Conservation (phyloP, 2,797 vertebrate genomes). For the Garrulus glandarius region DNA sequence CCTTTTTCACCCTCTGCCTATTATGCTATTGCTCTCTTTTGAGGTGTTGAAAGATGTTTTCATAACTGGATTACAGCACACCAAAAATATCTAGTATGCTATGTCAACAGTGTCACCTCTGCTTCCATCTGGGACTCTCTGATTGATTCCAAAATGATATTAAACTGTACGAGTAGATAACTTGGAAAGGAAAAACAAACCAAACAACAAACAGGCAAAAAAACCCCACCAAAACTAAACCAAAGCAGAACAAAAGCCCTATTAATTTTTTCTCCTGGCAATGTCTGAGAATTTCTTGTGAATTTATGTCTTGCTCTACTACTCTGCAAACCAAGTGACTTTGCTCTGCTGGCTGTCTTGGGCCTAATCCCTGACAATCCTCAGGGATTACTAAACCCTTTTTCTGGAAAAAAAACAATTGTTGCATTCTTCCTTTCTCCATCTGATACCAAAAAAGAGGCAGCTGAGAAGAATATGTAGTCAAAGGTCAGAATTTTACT, state of each 20-base stretch:
- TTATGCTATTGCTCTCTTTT: not conserved
- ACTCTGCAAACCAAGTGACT: not conserved
- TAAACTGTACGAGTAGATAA: not conserved
- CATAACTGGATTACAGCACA: not conserved
- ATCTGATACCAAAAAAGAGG: not conserved
- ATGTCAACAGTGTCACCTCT: not conserved
- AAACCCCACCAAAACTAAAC: not conserved
- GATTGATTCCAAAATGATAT: not conserved
- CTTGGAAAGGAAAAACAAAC: not conserved
- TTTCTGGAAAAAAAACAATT: not conserved
- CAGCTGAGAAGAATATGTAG: not conserved
- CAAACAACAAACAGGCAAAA: not conserved
- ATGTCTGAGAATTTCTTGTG: not conserved
- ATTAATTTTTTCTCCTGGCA: not conserved
- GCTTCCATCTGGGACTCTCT: not conserved
- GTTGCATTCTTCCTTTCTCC: not conserved
- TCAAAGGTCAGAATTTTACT: not conserved
- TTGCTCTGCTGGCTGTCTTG: not conserved
- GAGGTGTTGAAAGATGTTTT: not conserved
- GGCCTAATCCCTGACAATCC: not conserved
- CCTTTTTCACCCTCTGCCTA: not conserved
- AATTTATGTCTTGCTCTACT: not conserved
- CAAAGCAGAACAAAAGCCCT: not conserved
- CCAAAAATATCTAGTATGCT: not conserved
- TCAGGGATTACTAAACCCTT: not conserved